Base-by-base conservation (phyloP, 2,113 vertebrate genomes). In the Mastomys natalensis region DNA sequence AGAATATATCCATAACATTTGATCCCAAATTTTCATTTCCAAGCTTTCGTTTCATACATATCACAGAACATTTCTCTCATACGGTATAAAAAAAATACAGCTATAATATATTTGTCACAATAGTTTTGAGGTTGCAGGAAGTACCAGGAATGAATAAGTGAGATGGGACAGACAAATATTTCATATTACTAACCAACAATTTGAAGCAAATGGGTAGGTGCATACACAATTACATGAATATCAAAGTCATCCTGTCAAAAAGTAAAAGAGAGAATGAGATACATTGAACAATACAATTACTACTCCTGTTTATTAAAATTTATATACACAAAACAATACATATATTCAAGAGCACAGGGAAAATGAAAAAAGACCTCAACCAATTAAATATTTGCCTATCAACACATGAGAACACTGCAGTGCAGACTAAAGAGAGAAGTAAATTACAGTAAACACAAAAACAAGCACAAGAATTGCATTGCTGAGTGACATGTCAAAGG, bases 291-390 rank as follows among this genome's bases (percentile, higher is more conserved):
- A 66, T 48, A n/a, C 53, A 92, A 88, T 62, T 64, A 91, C 89
- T 81, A 91, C 74, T 96, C 55, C 48, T 70, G 9, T 43, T 70
- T 84, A 85, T 74, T 90, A 88, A 95, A 93, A 85, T 72, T 24
- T 1, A 60, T 60, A 19, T 22, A 64, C 8, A 70, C 3, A 37
- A 37, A 90, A 89, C 8, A 64, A 90, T 24, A 17, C 43, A 64
- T 37, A 40, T 95, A 94, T 95, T 91, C 37, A 87, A 93, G 43
- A 64, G 7, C 16, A 88, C 64, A 88, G 0, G 70, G 16, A 93
- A 93, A 89, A 68, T 24, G 11, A 16, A 31, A 94, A 89, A 60
- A 40, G 19, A 92, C 3, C 3, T 92, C 12, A 72, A n/a, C 2
- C 13, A 5, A 91, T 70, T 89, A 91, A 92, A 31, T 53, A 8